These are phyloP conservation scores for Therioaphis trifolii DNA, from an alignment of 2,888 invertebrate genomes.

Conservation along the genomic window DNA sequence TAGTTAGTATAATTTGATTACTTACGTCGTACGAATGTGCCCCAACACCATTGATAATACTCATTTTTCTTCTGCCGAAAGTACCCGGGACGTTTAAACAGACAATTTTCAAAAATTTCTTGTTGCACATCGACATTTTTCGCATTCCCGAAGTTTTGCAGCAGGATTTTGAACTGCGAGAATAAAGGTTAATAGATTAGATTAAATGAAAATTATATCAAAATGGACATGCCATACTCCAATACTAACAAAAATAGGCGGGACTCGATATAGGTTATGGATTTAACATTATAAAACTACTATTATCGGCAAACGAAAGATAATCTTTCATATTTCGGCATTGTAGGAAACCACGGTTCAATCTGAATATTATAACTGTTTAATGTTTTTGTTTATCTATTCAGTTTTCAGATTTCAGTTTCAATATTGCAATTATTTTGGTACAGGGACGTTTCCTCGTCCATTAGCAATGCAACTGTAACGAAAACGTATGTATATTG, in stretches of 20 bases:
- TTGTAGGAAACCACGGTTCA: slow-evolving; percentile 27
- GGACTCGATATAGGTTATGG: slow-evolving; percentile 49
- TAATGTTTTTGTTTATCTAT: too few species aligned
- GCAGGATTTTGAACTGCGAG: background rate
- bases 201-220: background rate
- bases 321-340: background rate
- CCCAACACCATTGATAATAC: background rate
- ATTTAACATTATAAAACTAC: background rate
- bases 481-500: background rate
- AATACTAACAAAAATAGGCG: slow-evolving; percentile 19
- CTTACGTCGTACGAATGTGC: slow-evolving; percentile 34
- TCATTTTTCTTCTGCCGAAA: slow-evolving; percentile 41
- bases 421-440: slow-evolving; percentile 31
- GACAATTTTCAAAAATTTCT: slow-evolving; percentile 1
- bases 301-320: background rate
- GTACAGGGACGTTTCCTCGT: slow-evolving; percentile 12
- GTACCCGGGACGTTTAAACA: background rate
- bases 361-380: too few species aligned
- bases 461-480: background rate
- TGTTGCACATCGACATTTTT: background rate
- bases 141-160: background rate
- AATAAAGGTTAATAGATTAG: background rate
- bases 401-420: background rate
- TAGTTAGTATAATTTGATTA: slow-evolving; percentile 3
- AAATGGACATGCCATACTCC: too few species aligned